Base-by-base conservation (phyloP, 2,113 vertebrate genomes). In the Tragelaphus imberbis region DNA sequence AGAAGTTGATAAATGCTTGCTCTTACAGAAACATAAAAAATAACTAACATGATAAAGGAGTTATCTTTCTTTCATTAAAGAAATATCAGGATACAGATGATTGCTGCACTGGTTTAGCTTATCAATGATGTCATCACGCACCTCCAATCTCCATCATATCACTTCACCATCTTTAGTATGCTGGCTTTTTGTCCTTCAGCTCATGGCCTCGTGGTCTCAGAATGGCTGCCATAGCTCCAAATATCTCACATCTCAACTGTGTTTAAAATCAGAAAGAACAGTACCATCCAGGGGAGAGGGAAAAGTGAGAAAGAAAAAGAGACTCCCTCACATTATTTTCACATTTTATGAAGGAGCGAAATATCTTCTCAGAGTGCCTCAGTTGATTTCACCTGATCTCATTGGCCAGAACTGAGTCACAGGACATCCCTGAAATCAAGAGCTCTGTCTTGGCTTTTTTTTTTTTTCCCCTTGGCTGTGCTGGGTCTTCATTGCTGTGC, bases 231-330 rank as follows among this genome's bases (percentile, higher is more conserved):
- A 27, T 10, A 56, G 44, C 47, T 87, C 47, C 75, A 88, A 56
- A 84, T n/a, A 91, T 25, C 56, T 87, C 75, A 88, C 49, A 88
- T n/a, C 56, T 33, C 55, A 77, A 44, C 4, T 56, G 5, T 36
- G 40, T 84, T 80, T 82, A 68, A 91, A 93, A 95, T 87, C 82
- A 82, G 51, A 21, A 95, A 77, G 28, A 86, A 55, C 30, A 77
- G 56, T 1, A 14, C 33, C n/a, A 80, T 47, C n/a, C 44, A 40
- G 6, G 12, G 23, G 21, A 91, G 21, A 88, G 14, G 44, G 13
- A 87, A 95, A 88, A 93, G 36, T 17, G 55, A 61, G 27, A 63
- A 23, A 53, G 75, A 47, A 11, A 49, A 47, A 30, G 2, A 27
- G 14, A 44, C 12, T 80, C 1, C 63, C 12, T 61, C 68, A 85